Evolutionary conservation across 2,113 vertebrate genomes (phyloP).

Genomic region (Grammatotria lemairii): DNA sequence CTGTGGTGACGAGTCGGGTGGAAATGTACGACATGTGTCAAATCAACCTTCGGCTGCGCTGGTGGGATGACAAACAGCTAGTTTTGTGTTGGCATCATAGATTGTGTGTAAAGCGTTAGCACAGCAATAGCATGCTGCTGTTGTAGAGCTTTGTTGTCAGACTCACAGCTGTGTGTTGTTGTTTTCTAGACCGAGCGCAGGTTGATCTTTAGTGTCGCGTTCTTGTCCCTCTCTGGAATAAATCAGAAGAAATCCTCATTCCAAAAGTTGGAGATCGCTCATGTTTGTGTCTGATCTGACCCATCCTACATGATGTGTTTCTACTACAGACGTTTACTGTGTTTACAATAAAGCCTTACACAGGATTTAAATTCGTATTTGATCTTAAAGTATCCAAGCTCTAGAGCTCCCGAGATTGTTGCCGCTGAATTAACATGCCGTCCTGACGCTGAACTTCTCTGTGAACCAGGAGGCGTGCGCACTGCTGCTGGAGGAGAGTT

Average conservation of each 20-base stretch:
- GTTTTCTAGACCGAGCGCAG: neutral
- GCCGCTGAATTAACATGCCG: neutral
- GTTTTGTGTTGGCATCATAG: neutral
- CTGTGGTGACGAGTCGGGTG: neutral
- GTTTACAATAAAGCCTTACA: neutral
- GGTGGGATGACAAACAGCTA: neutral
- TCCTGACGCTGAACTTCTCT: conserved; percentile 9
- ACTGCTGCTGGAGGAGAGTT: conserved; percentile 83
- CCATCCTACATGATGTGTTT: neutral
- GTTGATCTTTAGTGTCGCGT: neutral
- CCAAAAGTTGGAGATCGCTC: neutral
- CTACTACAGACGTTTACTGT: neutral
- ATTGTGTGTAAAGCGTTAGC: neutral
- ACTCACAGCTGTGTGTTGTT: neutral
- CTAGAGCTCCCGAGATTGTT: neutral
- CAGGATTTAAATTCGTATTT: neutral
- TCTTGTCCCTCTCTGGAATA: neutral
- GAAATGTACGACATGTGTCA: neutral
- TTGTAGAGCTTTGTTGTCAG: neutral
- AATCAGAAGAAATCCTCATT: neutral
- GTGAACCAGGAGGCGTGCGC: conserved; percentile 85
- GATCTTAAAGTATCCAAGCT: neutral
- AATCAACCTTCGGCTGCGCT: neutral
- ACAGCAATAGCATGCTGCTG: neutral
- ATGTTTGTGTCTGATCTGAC: neutral